These are phyloP conservation scores for Oconnorella tubifera DNA, from an alignment of 2,888 invertebrate genomes.

Conservation along the genomic window DNA sequence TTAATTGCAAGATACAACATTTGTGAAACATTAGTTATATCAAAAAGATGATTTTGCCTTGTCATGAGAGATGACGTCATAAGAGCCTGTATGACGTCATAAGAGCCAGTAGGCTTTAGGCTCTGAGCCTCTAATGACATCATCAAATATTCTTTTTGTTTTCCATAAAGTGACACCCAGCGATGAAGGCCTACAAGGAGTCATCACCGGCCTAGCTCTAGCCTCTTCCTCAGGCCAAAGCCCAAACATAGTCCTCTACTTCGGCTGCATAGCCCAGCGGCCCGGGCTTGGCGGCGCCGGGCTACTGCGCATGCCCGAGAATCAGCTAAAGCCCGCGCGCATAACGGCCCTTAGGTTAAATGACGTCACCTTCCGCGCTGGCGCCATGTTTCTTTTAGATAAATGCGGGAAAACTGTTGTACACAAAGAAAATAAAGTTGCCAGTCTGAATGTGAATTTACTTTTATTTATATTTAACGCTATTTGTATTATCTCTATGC, in stretches of 20 bases:
- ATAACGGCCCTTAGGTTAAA: slow-evolving; percentile 2
- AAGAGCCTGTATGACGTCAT: too few relatives aligned
- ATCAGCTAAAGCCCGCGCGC: not conserved
- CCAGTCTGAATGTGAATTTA: too few relatives aligned
- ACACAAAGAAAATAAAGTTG: too few relatives aligned
- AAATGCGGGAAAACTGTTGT: slow-evolving; percentile 3
- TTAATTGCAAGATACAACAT: too few relatives aligned
- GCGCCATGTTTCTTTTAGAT: slow-evolving; percentile 14
- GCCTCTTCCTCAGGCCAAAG: slow-evolving; percentile 3
- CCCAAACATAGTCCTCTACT: slow-evolving; percentile 13
- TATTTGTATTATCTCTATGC: too few relatives aligned
- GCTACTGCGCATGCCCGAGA: slow-evolving; percentile 2
- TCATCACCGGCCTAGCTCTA: slow-evolving; percentile 18
- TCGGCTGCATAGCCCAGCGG: slow-evolving; percentile 22
- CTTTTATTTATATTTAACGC: too few relatives aligned
- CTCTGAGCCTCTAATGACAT: too few relatives aligned
- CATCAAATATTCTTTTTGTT: too few relatives aligned
- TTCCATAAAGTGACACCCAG: slow-evolving; percentile 1
- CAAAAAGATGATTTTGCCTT: too few relatives aligned
- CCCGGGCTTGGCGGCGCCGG: slow-evolving; percentile 19
- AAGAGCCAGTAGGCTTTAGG: too few relatives aligned
- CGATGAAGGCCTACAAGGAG: slow-evolving; percentile 4
- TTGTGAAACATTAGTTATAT: too few relatives aligned
- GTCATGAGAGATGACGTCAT: too few relatives aligned
- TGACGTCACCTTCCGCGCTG: slow-evolving; percentile 1